Percentiles rank a stretch among this genome's conserved stretches.
Evolutionary conservation across 2,888 invertebrate genomes (phyloP).

Genomic region (Plusia festucae): DNA sequence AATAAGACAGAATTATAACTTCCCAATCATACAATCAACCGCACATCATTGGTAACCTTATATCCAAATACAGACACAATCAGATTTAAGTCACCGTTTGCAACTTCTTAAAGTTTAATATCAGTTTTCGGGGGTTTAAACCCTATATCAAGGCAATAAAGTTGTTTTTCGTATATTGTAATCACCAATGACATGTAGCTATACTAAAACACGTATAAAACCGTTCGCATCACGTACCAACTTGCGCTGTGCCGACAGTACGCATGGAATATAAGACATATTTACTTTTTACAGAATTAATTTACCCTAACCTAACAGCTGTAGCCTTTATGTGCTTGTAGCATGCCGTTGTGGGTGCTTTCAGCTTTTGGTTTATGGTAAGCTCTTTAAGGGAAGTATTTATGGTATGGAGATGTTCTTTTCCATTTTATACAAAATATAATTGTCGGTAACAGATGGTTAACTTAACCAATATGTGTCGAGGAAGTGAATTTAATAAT

Average conservation of each 20-base stretch:
- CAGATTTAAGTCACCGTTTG: no score
- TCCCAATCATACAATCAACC: background rate
- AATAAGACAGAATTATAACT: background rate
- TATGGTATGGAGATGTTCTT: background rate
- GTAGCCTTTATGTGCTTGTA: conserved; percentile 13
- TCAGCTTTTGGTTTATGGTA: conserved; percentile 26
- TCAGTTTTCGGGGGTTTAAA: background rate
- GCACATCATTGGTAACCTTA: background rate
- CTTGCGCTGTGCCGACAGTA: conserved; percentile 85
- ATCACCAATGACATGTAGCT: conserved; percentile 28
- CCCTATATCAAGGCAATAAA: conserved; percentile 28
- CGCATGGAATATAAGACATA: conserved; percentile 89
- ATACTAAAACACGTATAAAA: conserved; percentile 38
- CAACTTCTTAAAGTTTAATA: no score
- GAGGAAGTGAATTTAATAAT: no score
- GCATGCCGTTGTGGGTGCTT: conserved; percentile 14
- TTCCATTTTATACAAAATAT: background rate
- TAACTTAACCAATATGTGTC: no score
- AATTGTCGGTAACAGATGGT: background rate
- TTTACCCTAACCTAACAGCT: conserved; percentile 43
- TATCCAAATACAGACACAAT: no score
- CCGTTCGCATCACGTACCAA: conserved; percentile 78
- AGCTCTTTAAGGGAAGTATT: conserved; percentile 33
- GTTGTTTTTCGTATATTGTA: conserved; percentile 52
- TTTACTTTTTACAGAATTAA: conserved; percentile 43